Evolutionary conservation across 2,113 vertebrate genomes (phyloP), one percentile per base, ranked within the genome.

Genomic region (Psophia crepitans): DNA sequence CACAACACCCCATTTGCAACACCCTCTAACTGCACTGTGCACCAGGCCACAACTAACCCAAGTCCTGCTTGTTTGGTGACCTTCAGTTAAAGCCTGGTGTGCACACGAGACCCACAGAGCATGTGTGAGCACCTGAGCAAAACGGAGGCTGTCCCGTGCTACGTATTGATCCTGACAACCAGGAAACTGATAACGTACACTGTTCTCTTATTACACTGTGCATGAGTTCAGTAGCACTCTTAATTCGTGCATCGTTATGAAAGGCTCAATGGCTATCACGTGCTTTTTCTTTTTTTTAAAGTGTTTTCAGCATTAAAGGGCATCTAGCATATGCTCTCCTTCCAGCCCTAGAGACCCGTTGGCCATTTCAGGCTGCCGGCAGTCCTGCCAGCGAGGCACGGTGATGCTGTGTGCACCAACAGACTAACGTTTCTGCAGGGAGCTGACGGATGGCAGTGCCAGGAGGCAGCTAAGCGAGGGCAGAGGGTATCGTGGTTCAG

Each of bases 361-460:
- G 71, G 65, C 56, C 16, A 7, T 53, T 33, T 13, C 37, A 71
- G 44, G 71, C 58, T 78, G 51, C n/a, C 1, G 0, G 49, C 70
- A 71, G 57, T 19, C 41, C 73, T 57, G 64, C 43, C 73, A 78
- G 64, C 2, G 1, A 51, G 24, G 24, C 1, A 0, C 5, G 0
- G n/a, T n/a, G 75, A 86, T 14, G 8, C 41, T 22, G 15, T 14
- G 20, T 9, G 18, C 54, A 43, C 49, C 77, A 84, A 13, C 43
- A 65, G 23, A 54, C 58, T 73, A 37, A 49, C 7, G 8, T 15
- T 70, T 20, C 63, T 24, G 8, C 57, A 35, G 57, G 61, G 49
- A 58, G 23, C 56, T 88, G 84, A 83, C 1, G 6, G 54, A 68
- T 11, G 26, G 28, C 4, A 13, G 26, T 80, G 57, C 44, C 1